These are phyloP conservation scores for Rotaria socialis DNA, from an alignment of 2,888 invertebrate species.

Conservation along the genomic window DNA sequence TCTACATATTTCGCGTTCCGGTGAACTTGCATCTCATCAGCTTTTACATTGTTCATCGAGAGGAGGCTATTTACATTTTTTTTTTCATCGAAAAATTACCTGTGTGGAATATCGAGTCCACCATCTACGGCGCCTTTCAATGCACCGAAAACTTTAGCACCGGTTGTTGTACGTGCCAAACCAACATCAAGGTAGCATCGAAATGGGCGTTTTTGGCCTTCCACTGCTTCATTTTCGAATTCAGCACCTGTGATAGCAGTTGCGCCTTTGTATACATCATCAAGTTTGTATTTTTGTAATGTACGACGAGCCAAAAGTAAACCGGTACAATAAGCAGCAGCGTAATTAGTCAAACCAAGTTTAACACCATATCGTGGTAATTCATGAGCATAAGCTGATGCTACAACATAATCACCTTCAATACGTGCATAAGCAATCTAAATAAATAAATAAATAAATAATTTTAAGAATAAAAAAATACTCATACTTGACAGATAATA, in stretches of 20 bases:
- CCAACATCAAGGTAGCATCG: slow-evolving; percentile 91
- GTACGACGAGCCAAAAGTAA: slow-evolving; percentile 82
- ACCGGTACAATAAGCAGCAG: slow-evolving; percentile 96
- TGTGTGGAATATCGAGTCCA: slow-evolving; percentile 94
- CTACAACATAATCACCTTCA: slow-evolving; percentile 93
- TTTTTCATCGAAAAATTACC: slow-evolving; percentile 57
- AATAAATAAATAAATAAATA: not conserved
- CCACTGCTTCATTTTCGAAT: slow-evolving; percentile 85
- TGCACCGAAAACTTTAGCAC: slow-evolving; percentile 93
- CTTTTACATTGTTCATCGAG: no score
- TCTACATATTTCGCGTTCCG: no score
- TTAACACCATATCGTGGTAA: slow-evolving; percentile 89
- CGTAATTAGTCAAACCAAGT: slow-evolving; percentile 97
- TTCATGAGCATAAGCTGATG: slow-evolving; percentile 95
- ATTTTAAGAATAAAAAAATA: not conserved
- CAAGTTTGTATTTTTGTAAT: slow-evolving; percentile 83
- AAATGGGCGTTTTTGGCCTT: slow-evolving; percentile 87
- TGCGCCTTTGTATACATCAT: slow-evolving; percentile 79
- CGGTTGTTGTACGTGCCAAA: slow-evolving; percentile 91
- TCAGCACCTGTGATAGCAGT: slow-evolving; percentile 88
- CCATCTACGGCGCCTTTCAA: slow-evolving; percentile 99
- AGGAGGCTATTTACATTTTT: no score
- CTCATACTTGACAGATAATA: slow-evolving; percentile 80
- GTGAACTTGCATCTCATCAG: no score
- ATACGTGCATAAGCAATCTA: slow-evolving; percentile 92